Percentiles rank a stretch among this genome's conserved stretches.
Evolutionary conservation across 2,888 invertebrate genomes (phyloP).

Genomic region (Sphaeridia pumilis): DNA sequence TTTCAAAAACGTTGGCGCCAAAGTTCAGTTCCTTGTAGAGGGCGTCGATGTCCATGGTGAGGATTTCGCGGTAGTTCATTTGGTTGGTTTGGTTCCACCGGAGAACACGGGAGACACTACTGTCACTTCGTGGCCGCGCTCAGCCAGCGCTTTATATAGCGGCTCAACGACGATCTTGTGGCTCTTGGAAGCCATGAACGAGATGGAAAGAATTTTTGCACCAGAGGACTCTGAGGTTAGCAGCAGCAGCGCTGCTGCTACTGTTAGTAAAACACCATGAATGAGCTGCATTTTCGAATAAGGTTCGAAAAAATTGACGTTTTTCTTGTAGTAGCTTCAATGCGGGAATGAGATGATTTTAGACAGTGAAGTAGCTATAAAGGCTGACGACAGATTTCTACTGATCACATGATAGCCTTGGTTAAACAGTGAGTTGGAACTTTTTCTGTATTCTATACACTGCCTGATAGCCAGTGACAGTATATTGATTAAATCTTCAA

Average conservation of each 20-base stretch:
- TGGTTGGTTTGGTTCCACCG: conserved; percentile 40
- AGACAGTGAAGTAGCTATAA: too few relatives aligned
- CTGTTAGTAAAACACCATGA: too few relatives aligned
- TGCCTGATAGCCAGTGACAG: too few relatives aligned
- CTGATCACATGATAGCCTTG: too few relatives aligned
- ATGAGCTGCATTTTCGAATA: too few relatives aligned
- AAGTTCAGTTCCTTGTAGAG: conserved; percentile 11
- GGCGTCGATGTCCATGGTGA: conserved; percentile 18
- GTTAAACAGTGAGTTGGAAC: too few relatives aligned
- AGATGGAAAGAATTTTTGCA: conserved; percentile 42
- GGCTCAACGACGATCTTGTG: conserved; percentile 44
- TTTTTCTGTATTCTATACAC: too few relatives aligned
- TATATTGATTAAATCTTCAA: too few relatives aligned
- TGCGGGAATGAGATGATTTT: too few relatives aligned
- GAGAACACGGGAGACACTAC: conserved; percentile 43
- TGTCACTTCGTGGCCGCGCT: conserved; percentile 47
- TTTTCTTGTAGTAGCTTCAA: too few relatives aligned
- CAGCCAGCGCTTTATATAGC: conserved; percentile 44
- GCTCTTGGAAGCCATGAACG: conserved; percentile 45
- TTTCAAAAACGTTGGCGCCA: conserved; percentile 12
- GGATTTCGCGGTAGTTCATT: conserved; percentile 38
- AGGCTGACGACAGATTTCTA: too few relatives aligned
- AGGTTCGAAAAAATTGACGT: too few relatives aligned
- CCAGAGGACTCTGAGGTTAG: neutral
- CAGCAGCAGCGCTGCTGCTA: neutral